Conservation (phyloP, 2,888 invertebrate species). For the Lasiommata megera region DNA sequence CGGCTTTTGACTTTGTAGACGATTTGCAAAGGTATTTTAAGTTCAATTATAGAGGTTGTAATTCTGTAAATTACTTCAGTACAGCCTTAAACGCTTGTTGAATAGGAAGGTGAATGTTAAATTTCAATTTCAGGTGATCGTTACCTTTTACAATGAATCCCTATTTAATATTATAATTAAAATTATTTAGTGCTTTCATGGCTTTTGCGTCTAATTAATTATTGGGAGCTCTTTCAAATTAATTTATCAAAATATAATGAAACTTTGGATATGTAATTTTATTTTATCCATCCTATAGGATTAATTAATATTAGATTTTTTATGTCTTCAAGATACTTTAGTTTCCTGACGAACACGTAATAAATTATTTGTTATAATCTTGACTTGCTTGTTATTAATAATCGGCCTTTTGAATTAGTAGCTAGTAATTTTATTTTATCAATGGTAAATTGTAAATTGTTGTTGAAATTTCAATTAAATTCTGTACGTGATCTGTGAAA, state of each 20-base stretch:
- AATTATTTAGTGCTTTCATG: slow-evolving; percentile 30
- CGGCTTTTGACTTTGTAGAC: not conserved
- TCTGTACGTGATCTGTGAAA: not conserved
- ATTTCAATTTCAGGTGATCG: slow-evolving; percentile 31
- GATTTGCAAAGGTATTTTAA: not conserved
- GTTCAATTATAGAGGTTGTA: slow-evolving; percentile 14
- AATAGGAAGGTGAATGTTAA: slow-evolving; percentile 14
- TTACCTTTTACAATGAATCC: slow-evolving; percentile 24
- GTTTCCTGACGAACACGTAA: no score
- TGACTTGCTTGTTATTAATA: no score
- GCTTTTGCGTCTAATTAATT: not conserved
- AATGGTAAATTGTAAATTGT: no score
- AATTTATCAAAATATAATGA: not conserved
- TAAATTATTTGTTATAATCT: no score
- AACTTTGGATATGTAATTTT: not conserved
- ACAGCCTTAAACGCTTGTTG: slow-evolving; percentile 13
- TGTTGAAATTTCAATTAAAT: not conserved
- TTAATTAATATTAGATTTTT: not conserved
- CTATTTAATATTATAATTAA: slow-evolving; percentile 27
- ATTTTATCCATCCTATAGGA: not conserved
- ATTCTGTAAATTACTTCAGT: slow-evolving; percentile 19
- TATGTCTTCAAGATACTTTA: no score
- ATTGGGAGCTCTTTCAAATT: not conserved
- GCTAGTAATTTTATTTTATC: no score
- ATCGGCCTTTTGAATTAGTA: no score